Percentiles rank a stretch among this genome's conserved stretches.
phyloP scores from a whole-genome alignment of 2,797 vertebrate species.

The Bradypodion ventrale region DNA sequence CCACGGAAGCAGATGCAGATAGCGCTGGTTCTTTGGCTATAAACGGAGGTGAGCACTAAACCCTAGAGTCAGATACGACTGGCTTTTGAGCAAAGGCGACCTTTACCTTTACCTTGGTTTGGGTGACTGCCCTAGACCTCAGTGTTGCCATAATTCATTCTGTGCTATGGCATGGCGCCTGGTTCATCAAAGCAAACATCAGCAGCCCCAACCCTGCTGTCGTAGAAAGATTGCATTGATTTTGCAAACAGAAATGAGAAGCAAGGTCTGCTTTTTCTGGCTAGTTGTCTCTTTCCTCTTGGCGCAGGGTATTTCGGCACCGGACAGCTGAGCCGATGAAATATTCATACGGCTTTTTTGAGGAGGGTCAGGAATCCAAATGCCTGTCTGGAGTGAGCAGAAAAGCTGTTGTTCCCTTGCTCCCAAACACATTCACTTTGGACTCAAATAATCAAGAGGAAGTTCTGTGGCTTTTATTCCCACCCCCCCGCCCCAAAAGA shows the following conservation, averaged over 20 bases:
- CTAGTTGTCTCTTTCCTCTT: neutral
- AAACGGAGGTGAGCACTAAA: no score
- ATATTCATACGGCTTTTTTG: constrained; percentile 4
- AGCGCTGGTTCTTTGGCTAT: no score
- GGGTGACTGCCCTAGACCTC: no score
- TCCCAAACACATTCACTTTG: neutral
- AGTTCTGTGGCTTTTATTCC: neutral
- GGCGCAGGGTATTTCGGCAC: constrained; percentile 5
- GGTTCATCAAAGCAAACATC: neutral
- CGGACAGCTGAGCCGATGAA: neutral
- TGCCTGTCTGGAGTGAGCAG: neutral
- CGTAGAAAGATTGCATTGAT: neutral
- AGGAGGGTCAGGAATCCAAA: neutral
- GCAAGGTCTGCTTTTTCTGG: neutral
- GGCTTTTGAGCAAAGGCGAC: no score
- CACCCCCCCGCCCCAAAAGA: neutral
- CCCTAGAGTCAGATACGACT: no score
- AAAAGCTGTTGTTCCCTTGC: neutral
- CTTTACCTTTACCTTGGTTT: no score
- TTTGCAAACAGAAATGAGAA: neutral
- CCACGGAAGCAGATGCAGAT: no score
- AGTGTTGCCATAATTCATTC: neutral
- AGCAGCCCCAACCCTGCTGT: fast-evolving
- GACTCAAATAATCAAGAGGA: neutral
- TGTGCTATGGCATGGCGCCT: neutral